Evolutionary conservation across 2,113 vertebrate species (phyloP), one percentile per base, ranked within the genome.

Genomic region (Chaetorhynchus papuensis): DNA sequence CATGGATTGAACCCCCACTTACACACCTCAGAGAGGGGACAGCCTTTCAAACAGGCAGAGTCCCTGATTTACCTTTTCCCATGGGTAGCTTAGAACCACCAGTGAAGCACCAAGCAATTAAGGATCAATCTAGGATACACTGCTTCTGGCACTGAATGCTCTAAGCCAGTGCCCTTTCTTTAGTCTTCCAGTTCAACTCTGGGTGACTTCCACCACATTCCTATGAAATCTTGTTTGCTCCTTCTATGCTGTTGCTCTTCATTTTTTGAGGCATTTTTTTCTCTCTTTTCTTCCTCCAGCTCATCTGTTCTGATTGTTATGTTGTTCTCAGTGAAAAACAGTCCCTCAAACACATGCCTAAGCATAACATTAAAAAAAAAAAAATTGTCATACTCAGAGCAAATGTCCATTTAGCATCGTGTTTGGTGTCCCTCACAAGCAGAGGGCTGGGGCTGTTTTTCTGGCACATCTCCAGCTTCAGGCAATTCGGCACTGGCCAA

Each of bases 1-100:
- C 53, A 28, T 0, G 1, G 35, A 70, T 7, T 10, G 44, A 63
- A 61, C 2, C 15, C 23, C 33, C 0, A 3, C 9, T 53, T 13
- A 53, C 12, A 89, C 11, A 59, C 3, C 13, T 44, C 5, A 1
- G 35, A 27, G 18, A 60, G 7, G 49, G 1, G 27, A 27, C 14
- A 64, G 39, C 27, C 30, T 76, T 63, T 78, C 37, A 60, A 68
- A 83, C 7, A 60, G 49, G 23, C 23, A 2, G 26, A 71, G 41
- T 21, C 20, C 20, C 19, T 3, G 2, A 33, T 81, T 77, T 47
- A 59, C 41, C 8, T 90, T 69, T 53, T 72, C 31, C 37, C 26
- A 35, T 9, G 13, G 13, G 28, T 23, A 86, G 9, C 26, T 74
- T 13, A 66, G 45, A 66, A 13, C 5, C 41, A 83, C 8, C 28